phyloP scores from a whole-genome alignment of 2,113 vertebrate genomes.

The Okapia johnstoni region DNA sequence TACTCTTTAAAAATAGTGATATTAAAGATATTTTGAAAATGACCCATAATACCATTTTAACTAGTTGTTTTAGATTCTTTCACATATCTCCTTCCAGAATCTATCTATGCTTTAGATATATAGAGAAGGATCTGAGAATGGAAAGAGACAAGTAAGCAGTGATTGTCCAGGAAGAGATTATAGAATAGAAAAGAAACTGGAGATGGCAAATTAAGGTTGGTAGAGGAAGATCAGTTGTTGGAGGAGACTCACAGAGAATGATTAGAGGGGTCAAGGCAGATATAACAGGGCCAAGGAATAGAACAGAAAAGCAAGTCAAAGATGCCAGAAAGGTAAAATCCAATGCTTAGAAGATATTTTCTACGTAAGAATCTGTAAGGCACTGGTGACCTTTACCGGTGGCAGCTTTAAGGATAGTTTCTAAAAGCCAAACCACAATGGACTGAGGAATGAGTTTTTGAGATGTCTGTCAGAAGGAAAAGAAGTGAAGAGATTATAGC shows the following conservation, averaged over 20 bases:
- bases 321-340: not conserved
- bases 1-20: not conserved
- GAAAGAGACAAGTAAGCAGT: not conserved
- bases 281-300: not conserved
- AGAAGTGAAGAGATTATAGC: not conserved
- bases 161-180: not conserved
- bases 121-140: not conserved
- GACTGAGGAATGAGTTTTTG: not conserved
- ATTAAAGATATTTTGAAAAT: slow-evolving; percentile 10
- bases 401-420: not conserved
- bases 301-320: not conserved
- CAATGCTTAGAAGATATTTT: not conserved
- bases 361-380: not conserved
- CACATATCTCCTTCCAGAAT: not conserved
- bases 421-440: not conserved
- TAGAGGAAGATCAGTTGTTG: not conserved
- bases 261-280: not conserved
- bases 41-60: not conserved
- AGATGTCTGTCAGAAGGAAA: not conserved
- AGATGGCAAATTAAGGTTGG: not conserved
- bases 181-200: not conserved
- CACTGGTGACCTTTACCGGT: not conserved
- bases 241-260: not conserved
- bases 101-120: not conserved
- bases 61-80: not conserved